Conservation (phyloP, 2,888 invertebrate species). For the Lysandra bellargus region DNA sequence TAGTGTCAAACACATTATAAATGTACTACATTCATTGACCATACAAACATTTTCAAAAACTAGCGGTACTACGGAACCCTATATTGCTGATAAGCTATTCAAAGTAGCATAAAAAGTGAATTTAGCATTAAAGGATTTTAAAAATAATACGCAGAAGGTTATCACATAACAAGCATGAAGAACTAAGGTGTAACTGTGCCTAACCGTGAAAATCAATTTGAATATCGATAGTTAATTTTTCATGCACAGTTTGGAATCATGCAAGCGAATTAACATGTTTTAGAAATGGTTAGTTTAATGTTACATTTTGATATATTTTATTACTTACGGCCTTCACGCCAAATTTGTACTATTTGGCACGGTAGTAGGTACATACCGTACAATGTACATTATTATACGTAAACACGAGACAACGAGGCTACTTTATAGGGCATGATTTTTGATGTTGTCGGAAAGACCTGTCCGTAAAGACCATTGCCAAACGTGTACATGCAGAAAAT, state of each 20-base stretch:
- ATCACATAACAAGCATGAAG: conserved; percentile 37
- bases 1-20: too few relatives aligned
- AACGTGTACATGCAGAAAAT: neutral
- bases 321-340: neutral
- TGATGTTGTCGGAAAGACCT: neutral
- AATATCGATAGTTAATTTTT: conserved; percentile 50
- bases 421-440: too few relatives aligned
- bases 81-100: too few relatives aligned
- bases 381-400: too few relatives aligned
- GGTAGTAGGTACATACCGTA: too few relatives aligned
- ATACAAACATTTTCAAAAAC: too few relatives aligned
- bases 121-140: too few relatives aligned
- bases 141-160: neutral
- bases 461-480: neutral
- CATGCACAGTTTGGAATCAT: conserved; percentile 48
- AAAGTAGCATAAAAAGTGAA: too few relatives aligned
- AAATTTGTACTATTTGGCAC: neutral
- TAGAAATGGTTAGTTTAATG: conserved; percentile 21
- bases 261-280: conserved; percentile 50
- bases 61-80: too few relatives aligned
- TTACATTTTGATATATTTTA: neutral
- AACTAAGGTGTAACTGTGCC: conserved; percentile 33
- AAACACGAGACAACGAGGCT: too few relatives aligned
- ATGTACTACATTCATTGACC: too few relatives aligned
- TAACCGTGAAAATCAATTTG: conserved; percentile 40